Base-by-base conservation (phyloP, 2,113 vertebrate species). In the Sphaerodactylus townsendi region DNA sequence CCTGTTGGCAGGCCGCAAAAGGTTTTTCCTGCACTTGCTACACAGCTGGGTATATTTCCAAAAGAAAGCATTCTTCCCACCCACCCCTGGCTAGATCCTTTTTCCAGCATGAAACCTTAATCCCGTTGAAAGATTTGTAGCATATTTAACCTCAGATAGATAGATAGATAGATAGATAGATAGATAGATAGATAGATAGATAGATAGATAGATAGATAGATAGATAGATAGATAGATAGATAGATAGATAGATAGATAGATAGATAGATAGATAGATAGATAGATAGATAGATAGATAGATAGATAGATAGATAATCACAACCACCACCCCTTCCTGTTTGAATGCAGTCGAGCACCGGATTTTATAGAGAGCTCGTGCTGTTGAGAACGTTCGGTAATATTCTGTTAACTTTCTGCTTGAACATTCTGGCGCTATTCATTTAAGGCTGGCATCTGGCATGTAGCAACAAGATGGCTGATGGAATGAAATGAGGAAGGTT, bases 1-100 rank as follows among this genome's bases (percentile, higher is more conserved):
- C 89, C 73, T 87, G 95, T 93, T 94, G 95, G 93, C 90, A 93
- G 90, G 93, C 93, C 94, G 86, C 92, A 91, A 93, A 95, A 94
- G 95, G 94, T 93, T 94, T 93, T 93, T 87, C 56, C 93, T 93
- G 39, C 91, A 90, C 80, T 90, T 93, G 92, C 79, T 69, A 92
- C 82, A n/a, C 94, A 92, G 91, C 93, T 94, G 93, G 92, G 28
- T 91, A 91, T 91, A 92, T 87, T 92, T 72, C 72, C 0, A 14
- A 88, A 92, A 83, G 90, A 91, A 91, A 93, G 77, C 71, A 71
- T 81, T 86, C 50, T 84, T 19, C 68, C 8, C 14, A 7, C 50
- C 23, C 79, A 4, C 7, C 28, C 62, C 28, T 33, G 28, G 14
- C 89, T 87, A 80, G 91, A 87, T 88, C 93, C 90, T 89, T 85